These are phyloP conservation scores for Aplodontia rufa DNA, from an alignment of 2,113 vertebrate species.

Conservation along the genomic window DNA sequence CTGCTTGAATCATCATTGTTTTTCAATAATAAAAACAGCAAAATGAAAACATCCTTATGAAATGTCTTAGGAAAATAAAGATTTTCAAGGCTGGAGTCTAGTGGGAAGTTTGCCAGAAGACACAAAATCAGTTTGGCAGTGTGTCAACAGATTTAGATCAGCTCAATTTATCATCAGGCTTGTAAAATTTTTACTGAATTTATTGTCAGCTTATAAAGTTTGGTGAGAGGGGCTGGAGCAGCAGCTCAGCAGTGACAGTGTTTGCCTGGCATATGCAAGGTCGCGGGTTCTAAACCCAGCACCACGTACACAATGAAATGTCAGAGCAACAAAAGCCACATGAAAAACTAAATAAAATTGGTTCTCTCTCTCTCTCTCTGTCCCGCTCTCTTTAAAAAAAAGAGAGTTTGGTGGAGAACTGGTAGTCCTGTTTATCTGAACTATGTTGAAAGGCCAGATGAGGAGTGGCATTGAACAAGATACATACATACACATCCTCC, in stretches of 20 bases:
- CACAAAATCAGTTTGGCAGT: not conserved
- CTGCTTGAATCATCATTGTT: constrained; percentile 50
- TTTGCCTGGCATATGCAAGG: too few relatives aligned
- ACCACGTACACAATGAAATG: too few relatives aligned
- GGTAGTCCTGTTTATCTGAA: constrained; percentile 6
- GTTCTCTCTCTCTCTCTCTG: too few relatives aligned
- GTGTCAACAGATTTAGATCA: not conserved
- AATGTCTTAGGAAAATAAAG: not conserved
- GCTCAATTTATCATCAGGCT: not conserved
- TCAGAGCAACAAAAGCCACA: too few relatives aligned
- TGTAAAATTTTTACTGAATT: too few relatives aligned
- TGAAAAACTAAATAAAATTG: too few relatives aligned
- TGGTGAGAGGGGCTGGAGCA: too few relatives aligned
- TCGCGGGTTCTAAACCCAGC: too few relatives aligned
- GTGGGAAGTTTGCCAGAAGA: not conserved
- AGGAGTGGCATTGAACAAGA: not conserved
- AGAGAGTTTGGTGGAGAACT: constrained; percentile 22
- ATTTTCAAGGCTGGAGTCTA: not conserved
- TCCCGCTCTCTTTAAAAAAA: too few relatives aligned
- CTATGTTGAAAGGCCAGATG: constrained; percentile 26
- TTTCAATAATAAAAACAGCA: constrained; percentile 42
- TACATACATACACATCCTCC: not conserved
- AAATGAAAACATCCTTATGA: not conserved
- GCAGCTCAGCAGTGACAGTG: too few relatives aligned
- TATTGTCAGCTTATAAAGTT: too few relatives aligned